Percentiles rank a stretch among this genome's conserved stretches.
Evolutionary conservation across 2,797 vertebrate genomes (phyloP).

Genomic region (Esox masquinongy): DNA sequence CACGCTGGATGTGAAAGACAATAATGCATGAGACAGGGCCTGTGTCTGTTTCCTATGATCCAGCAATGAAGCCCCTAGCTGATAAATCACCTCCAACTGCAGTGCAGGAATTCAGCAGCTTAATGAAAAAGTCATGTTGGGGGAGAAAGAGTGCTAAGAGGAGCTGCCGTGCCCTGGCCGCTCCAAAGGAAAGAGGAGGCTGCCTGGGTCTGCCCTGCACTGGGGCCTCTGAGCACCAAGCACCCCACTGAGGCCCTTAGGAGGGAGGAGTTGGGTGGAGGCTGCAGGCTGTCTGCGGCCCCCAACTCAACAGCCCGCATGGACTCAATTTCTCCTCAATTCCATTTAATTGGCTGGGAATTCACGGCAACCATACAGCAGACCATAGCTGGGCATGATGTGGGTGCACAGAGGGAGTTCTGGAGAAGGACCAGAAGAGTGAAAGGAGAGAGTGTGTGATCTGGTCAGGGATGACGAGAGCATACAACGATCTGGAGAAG

Average conservation of each 20-base stretch:
- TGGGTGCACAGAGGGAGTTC: constrained; percentile 39
- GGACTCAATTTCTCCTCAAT: constrained; percentile 55
- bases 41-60: constrained; percentile 82
- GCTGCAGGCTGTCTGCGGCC: constrained; percentile 32
- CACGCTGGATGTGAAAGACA: constrained; percentile 68
- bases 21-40: constrained; percentile 72
- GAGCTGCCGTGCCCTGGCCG: constrained; percentile 42
- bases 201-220: constrained; percentile 39
- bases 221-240: constrained; percentile 60
- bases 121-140: constrained; percentile 91
- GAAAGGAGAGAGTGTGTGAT: too few species aligned
- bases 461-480: too few species aligned
- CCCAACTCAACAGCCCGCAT: constrained; percentile 42
- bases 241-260: constrained; percentile 60
- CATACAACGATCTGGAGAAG: too few species aligned
- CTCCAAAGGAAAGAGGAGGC: constrained; percentile 18
- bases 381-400: constrained; percentile 41
- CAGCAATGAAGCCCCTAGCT: constrained; percentile 74
- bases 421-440: constrained; percentile 23
- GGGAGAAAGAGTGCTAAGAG: constrained; percentile 28
- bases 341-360: constrained; percentile 66
- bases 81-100: constrained; percentile 86
- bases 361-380: constrained; percentile 59
- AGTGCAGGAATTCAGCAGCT: constrained; percentile 83
- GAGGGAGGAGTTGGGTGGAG: constrained; percentile 50